Percentiles rank a stretch among this genome's conserved stretches.
Conservation (phyloP, 2,888 invertebrate genomes). For the Papilio demoleus region DNA sequence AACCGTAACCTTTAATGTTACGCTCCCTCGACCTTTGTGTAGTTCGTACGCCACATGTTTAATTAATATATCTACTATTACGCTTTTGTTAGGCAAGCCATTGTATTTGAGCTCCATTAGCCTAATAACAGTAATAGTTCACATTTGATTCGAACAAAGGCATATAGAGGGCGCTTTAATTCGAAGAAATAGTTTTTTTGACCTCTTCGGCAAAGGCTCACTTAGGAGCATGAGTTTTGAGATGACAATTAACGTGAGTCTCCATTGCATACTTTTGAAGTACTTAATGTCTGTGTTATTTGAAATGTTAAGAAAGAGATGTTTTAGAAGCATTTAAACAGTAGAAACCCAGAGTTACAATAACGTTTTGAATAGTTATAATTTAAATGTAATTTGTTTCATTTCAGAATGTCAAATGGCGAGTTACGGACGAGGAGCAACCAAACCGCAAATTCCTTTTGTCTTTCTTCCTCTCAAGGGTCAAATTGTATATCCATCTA, state of each 20-base stretch:
- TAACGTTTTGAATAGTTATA: no score
- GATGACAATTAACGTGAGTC: not conserved
- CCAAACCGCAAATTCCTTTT: conserved; percentile 90
- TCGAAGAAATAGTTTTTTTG: not conserved
- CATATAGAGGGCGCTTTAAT: not conserved
- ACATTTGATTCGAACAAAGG: conserved; percentile 25
- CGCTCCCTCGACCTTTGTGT: conserved; percentile 27
- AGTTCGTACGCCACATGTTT: conserved; percentile 27
- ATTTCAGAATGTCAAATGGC: conserved; percentile 87
- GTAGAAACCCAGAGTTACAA: no score
- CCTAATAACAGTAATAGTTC: conserved; percentile 26
- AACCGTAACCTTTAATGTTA: conserved; percentile 24
- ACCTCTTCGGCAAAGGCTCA: no score
- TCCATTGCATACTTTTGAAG: not conserved
- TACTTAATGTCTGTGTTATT: not conserved
- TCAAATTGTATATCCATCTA: conserved; percentile 94
- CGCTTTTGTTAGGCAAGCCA: conserved; percentile 6
- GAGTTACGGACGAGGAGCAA: conserved; percentile 87
- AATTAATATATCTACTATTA: conserved; percentile 24
- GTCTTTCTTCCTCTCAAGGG: conserved; percentile 93
- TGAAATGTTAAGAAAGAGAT: not conserved
- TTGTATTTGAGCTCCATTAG: conserved; percentile 20
- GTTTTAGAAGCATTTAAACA: no score
- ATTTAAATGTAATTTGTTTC: conserved; percentile 38
- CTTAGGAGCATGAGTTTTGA: no score